A percentile compares a stretch with the other conserved stretches of the same genome.
Evolutionary conservation across 2,113 vertebrate genomes (phyloP).

Genomic region (Plestiodon gilberti): DNA sequence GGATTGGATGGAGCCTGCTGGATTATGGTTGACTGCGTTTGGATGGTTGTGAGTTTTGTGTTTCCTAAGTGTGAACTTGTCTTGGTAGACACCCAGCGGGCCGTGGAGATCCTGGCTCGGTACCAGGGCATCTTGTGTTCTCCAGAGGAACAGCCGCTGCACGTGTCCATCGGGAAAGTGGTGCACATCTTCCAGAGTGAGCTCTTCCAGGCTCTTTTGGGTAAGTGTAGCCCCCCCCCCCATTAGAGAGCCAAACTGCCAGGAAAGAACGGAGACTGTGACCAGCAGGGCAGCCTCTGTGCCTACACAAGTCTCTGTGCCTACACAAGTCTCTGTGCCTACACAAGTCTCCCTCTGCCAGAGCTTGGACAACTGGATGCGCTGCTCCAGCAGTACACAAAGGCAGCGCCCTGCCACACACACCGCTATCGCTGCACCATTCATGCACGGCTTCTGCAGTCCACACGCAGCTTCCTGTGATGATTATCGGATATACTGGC

Average conservation of each 20-base stretch:
- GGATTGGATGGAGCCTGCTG: not conserved
- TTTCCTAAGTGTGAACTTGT: slow-evolving; percentile 11
- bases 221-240: slow-evolving; percentile 64
- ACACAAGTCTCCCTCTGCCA: not conserved
- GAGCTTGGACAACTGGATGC: not conserved
- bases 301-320: too few species aligned
- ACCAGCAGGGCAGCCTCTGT: not conserved
- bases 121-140: slow-evolving; percentile 78
- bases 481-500: not conserved
- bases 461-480: not conserved
- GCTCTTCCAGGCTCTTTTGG: slow-evolving; percentile 83
- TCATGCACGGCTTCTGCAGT: not conserved
- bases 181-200: slow-evolving; percentile 79
- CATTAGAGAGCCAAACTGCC: not conserved
- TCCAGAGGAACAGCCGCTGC: slow-evolving; percentile 78
- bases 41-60: not conserved
- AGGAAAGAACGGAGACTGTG: not conserved
- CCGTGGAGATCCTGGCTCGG: slow-evolving; percentile 75
- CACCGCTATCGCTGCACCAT: too few species aligned
- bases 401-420: too few species aligned
- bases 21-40: not conserved
- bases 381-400: too few species aligned
- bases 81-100: slow-evolving; percentile 79
- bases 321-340: too few species aligned
- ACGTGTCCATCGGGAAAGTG: slow-evolving; percentile 78